phyloP scores from a whole-genome alignment of 2,797 vertebrate species.

The Clarias platycephalus region DNA sequence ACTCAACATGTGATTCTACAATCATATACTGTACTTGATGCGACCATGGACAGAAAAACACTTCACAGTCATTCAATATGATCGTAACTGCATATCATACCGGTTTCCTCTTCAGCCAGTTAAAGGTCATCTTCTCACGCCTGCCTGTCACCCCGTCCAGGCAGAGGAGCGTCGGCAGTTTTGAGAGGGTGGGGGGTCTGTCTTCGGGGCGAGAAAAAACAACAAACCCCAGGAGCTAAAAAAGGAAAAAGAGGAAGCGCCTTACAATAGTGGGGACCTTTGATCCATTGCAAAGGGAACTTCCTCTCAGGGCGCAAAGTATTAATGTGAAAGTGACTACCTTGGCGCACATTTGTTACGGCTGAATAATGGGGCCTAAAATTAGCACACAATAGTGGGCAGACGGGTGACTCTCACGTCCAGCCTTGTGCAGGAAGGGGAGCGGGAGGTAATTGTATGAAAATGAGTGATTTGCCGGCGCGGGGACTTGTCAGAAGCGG shows the following conservation, averaged over 20 bases:
- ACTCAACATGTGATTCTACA: background rate
- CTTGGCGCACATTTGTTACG: constrained; percentile 77
- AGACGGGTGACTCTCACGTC: constrained; percentile 75
- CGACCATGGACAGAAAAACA: background rate
- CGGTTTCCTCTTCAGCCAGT: constrained; percentile 52
- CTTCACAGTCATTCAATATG: background rate
- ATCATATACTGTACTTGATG: background rate
- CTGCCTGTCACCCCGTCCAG: constrained; percentile 64
- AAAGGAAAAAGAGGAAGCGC: constrained; percentile 86
- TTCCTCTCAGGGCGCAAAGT: constrained; percentile 74
- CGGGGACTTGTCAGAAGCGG: constrained; percentile 65
- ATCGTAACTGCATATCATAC: constrained; percentile 31
- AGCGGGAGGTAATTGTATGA: constrained; percentile 78
- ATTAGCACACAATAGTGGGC: constrained; percentile 94
- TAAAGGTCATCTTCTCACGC: constrained; percentile 69
- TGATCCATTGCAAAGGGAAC: constrained; percentile 84
- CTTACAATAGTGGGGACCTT: constrained; percentile 94
- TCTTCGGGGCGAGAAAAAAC: constrained; percentile 69
- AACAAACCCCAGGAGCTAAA: constrained; percentile 82
- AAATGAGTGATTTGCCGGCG: constrained; percentile 78
- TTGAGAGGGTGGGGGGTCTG: constrained; percentile 2
- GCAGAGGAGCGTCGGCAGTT: constrained; percentile 33
- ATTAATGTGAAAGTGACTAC: constrained; percentile 86
- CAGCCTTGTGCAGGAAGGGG: constrained; percentile 78
- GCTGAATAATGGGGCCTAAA: constrained; percentile 87